Evolutionary conservation across 2,797 vertebrate species (phyloP).

Genomic region (Babyrousa celebensis): DNA sequence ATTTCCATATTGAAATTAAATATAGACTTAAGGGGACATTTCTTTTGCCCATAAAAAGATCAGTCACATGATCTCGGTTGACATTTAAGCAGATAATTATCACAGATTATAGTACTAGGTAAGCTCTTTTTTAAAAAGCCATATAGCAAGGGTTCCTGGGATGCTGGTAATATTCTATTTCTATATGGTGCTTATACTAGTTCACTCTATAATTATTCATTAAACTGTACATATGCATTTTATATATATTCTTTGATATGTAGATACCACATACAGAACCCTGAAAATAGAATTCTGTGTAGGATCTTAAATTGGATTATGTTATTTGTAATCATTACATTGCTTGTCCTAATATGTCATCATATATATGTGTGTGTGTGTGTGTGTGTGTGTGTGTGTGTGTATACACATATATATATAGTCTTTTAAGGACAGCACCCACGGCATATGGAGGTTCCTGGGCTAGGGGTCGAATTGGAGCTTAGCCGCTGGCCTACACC

Average conservation of each 20-base stretch:
- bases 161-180: conserved; percentile 56
- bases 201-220: conserved; percentile 40
- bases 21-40: conserved; percentile 86
- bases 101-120: conserved; percentile 79
- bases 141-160: conserved; percentile 46
- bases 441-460: too few relatives aligned
- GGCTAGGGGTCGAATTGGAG: too few relatives aligned
- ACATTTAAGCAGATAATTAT: conserved; percentile 90
- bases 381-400: too few relatives aligned
- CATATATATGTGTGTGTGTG: not conserved
- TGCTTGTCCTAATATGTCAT: conserved; percentile 61
- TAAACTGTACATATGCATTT: conserved; percentile 39
- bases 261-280: conserved; percentile 6
- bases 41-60: conserved; percentile 88
- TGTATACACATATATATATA: too few relatives aligned
- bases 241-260: conserved; percentile 23
- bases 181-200: not conserved
- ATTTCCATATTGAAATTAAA: conserved; percentile 87
- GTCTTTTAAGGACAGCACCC: too few relatives aligned
- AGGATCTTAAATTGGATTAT: conserved; percentile 54
- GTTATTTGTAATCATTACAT: conserved; percentile 71
- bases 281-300: conserved; percentile 59
- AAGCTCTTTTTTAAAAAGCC: conserved; percentile 80
- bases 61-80: conserved; percentile 85
- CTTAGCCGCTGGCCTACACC: too few relatives aligned